phyloP scores from a whole-genome alignment of 2,888 invertebrate species.

The Cerceris rybyensis region DNA sequence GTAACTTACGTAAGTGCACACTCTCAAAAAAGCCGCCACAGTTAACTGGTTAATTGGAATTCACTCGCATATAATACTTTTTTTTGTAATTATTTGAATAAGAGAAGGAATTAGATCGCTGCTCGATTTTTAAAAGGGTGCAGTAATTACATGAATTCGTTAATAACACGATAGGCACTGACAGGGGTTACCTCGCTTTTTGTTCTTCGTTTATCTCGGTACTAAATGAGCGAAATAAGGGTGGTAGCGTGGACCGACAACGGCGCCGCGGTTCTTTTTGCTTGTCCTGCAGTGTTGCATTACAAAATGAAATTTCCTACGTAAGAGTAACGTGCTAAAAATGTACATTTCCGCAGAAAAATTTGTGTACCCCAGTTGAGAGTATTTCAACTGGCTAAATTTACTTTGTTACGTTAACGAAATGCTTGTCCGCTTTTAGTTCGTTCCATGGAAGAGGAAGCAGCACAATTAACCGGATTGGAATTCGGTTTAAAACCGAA shows the following conservation, averaged over 20 bases:
- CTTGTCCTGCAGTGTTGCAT: background rate
- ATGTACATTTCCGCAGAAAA: background rate
- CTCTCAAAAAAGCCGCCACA: too few relatives aligned
- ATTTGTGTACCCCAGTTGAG: background rate
- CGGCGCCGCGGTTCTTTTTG: background rate
- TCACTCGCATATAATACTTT: too few relatives aligned
- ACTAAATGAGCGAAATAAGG: constrained; percentile 22
- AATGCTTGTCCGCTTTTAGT: constrained; percentile 7
- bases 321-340: background rate
- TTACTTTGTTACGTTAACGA: constrained; percentile 26
- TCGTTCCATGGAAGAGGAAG: background rate
- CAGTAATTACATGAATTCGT: constrained; percentile 1
- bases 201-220: constrained; percentile 27
- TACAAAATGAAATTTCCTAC: background rate
- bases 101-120: background rate
- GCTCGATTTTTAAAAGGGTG: constrained; percentile 1
- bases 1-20: too few relatives aligned
- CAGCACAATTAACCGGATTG: constrained; percentile 14
- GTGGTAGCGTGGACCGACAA: background rate
- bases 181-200: constrained; percentile 20
- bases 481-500: background rate
- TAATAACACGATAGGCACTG: constrained; percentile 14
- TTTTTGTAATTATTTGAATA: too few relatives aligned
- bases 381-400: background rate
- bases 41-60: too few relatives aligned